Evolutionary conservation across 2,797 vertebrate genomes (phyloP).

Genomic region (Aplochiton taeniatus): DNA sequence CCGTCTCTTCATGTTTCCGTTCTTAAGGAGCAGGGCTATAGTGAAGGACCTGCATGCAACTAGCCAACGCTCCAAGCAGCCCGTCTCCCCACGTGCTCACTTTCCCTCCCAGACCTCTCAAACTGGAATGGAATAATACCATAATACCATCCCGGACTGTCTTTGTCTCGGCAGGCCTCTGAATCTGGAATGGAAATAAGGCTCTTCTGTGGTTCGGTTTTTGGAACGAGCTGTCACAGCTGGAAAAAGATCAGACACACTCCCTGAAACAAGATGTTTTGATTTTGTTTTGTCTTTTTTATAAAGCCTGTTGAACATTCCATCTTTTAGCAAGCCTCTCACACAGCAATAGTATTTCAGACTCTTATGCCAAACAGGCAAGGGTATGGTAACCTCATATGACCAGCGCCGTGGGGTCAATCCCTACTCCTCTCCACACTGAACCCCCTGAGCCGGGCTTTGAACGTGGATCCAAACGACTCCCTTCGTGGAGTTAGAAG

Average conservation of each 20-base stretch:
- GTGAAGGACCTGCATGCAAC: slow-evolving; percentile 3
- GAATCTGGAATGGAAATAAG: slow-evolving; percentile 30
- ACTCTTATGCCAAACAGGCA: slow-evolving; percentile 28
- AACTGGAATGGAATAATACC: neutral
- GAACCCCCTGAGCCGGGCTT: slow-evolving; percentile 44
- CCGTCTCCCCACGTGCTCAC: neutral
- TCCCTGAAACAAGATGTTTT: neutral
- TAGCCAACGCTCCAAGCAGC: neutral
- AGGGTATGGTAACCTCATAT: slow-evolving; percentile 24
- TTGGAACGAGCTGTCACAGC: slow-evolving; percentile 13
- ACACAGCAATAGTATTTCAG: neutral
- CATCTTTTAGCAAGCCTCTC: slow-evolving; percentile 2
- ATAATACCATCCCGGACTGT: slow-evolving; percentile 6
- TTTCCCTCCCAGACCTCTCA: slow-evolving; percentile 8
- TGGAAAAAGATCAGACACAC: slow-evolving; percentile 8
- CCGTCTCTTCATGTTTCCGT: slow-evolving; percentile 56
- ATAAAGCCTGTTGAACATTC: slow-evolving; percentile 7
- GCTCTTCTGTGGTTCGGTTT: neutral
- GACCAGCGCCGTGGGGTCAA: slow-evolving; percentile 23
- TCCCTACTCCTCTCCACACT: slow-evolving; percentile 26
- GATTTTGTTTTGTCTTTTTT: neutral
- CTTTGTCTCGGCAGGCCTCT: slow-evolving; percentile 22
- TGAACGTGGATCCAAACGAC: slow-evolving; percentile 39
- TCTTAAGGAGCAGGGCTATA: slow-evolving; percentile 30
- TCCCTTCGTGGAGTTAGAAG: slow-evolving; percentile 58